Base-by-base conservation (phyloP, 23 tunicate genomes). In the Phallusia fumigata region DNA sequence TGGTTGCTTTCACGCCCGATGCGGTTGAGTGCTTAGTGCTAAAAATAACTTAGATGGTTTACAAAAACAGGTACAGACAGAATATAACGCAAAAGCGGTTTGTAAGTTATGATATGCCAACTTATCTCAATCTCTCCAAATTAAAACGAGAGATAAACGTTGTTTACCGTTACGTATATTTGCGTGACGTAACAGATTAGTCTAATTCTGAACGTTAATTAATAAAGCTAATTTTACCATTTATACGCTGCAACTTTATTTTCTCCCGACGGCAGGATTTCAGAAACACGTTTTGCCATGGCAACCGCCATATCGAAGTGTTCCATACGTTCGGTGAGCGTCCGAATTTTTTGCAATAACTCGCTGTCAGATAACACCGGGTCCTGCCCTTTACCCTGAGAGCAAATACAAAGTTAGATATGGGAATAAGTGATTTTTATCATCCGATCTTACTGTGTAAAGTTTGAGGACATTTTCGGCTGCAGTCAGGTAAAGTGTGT, bases 181-280 rank as follows among this genome's bases (percentile, higher is more conserved):
- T 40, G 5, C 47, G 47, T 3, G 8, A 40, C 5, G 47, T 40
- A 40, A 40, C 47, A 40, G 47, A 40, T 3, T 5, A 3, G 5
- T 40, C 47, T 40, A 40, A n/a, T n/a, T n/a, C n/a, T n/a, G n/a
- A n/a, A n/a, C n/a, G n/a, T n/a, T n/a, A n/a, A n/a, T n/a, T 58
- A 58, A 22, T 6, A 74, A 18, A 30, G 3, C 36, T 19, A 31
- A 28, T 74, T 31, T 35, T 65, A 90, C 95, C 95, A 90, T 73
- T 85, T 65, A 35, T 85, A 90, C 35, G 89, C 86, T 36, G 64
- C 89, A 3, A 90, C 95, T 85, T 90, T 90, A 64, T 85, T 84
- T 26, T 65, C 82, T 3, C 86, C 80, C 11, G 80, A 31, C 5
- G 89, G 95, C 52, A 90, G 79, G 19, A 79, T 28, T 47, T 90